Evolutionary conservation across 2,113 vertebrate genomes (phyloP), one percentile per base, ranked within the genome.

Genomic region (Platycercus adscitus): DNA sequence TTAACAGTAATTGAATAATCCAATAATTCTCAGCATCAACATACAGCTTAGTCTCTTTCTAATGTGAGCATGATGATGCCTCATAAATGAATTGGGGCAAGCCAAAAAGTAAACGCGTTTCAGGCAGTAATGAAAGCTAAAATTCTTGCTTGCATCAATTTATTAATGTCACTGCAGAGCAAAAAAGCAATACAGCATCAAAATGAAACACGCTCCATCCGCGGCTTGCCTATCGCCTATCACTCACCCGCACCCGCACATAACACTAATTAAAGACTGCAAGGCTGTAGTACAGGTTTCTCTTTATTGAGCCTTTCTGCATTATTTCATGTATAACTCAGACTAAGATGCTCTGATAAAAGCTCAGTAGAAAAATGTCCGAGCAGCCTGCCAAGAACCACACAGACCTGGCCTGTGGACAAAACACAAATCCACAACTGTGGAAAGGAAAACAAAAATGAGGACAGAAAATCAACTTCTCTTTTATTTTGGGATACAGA

Each of bases 1-100:
- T 85, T 91, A 84, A 65, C 44, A 79, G 65, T 96, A 96, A 95
- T 68, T 95, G 89, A 97, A 95, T 97, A 95, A 97, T 93, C 91
- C 70, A 94, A 31, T 96, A 95, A 92, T 81, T 93, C 70, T 95
- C 81, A 77, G 63, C 93, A 90, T 70, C 81, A 70, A 86, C 92
- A 77, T 64, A 92, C 56, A 94, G 89, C 78, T 95, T 93, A 86
- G 85, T 52, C 43, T 66, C 82, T 53, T 81, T 55, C 69, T 90
- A 81, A 88, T 86, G 72, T 79, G 56, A 86, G 60, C 18, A 63
- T 26, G 68, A 90, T 89, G 89, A 95, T 93, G 83, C 80, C 84
- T 93, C 71, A 13, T 65, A 96, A 92, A 96, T 65, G 50, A 95
- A 88, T 16, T 56, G 87, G 89, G 86, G 84, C 52, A 72, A 89